Percentiles rank a stretch among this genome's conserved stretches.
Evolutionary conservation across 2,113 vertebrate genomes (phyloP).

Genomic region (Tenebrosternarchus preto): DNA sequence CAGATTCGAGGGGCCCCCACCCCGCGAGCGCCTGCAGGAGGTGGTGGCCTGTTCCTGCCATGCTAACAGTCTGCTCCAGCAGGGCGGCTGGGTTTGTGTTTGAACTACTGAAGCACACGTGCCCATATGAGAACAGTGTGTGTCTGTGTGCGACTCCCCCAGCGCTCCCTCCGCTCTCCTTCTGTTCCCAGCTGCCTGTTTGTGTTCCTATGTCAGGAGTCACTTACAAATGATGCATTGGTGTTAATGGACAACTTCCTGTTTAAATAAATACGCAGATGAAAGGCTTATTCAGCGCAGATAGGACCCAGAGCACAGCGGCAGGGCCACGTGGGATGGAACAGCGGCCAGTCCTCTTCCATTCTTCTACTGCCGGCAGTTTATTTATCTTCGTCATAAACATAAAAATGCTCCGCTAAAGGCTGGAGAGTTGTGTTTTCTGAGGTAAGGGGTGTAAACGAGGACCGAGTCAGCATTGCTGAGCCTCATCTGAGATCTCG

Average conservation of each 20-base stretch:
- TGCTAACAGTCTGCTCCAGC: constrained; percentile 40
- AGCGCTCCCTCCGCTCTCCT: constrained; percentile 44
- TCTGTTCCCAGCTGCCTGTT: constrained; percentile 61
- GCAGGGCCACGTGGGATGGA: constrained; percentile 57
- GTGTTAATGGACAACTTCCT: constrained; percentile 73
- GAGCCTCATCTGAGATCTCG: constrained; percentile 12
- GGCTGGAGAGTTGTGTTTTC: constrained; percentile 59
- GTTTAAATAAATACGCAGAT: constrained; percentile 73
- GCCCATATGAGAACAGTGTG: constrained; percentile 44
- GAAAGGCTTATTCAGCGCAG: constrained; percentile 57
- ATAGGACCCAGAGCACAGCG: constrained; percentile 61
- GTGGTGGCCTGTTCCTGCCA: constrained; percentile 12
- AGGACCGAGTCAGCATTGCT: too few relatives aligned
- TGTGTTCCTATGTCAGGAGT: constrained; percentile 77
- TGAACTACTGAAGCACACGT: constrained; percentile 23
- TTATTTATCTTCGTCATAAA: constrained; percentile 71
- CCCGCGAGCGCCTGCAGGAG: too few relatives aligned
- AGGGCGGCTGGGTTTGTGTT: constrained; percentile 29
- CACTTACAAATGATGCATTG: constrained; percentile 73
- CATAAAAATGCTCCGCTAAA: constrained; percentile 65
- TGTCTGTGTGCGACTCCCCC: constrained; percentile 40
- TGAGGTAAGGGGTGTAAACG: too few relatives aligned
- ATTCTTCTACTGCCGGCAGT: constrained; percentile 47
- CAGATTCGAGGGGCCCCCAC: too few relatives aligned
- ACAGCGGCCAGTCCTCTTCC: constrained; percentile 41